phyloP scores from a whole-genome alignment of 1,140 invertebrate genomes.

The Lerema accius region DNA sequence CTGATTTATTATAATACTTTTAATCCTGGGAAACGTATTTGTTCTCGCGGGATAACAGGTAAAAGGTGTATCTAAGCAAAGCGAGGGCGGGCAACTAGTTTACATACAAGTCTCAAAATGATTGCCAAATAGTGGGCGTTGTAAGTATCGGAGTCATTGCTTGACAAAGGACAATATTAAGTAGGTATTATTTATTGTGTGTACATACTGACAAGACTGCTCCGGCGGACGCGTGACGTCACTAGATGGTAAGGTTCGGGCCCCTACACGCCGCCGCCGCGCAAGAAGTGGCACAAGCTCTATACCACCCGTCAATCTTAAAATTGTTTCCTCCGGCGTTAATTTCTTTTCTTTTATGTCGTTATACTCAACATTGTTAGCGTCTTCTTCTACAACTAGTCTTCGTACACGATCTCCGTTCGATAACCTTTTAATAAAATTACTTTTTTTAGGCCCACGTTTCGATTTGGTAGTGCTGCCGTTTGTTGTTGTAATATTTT shows the following conservation, averaged over 20 bases:
- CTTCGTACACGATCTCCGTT: conserved; percentile 60
- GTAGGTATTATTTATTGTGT: conserved; percentile 25
- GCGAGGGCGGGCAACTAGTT: too few relatives aligned
- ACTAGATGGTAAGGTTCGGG: conserved; percentile 80
- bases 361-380: conserved; percentile 34
- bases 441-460: conserved; percentile 51
- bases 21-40: too few relatives aligned
- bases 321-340: conserved; percentile 77
- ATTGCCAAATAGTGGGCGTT: neutral
- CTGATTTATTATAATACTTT: too few relatives aligned
- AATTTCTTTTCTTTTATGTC: conserved; percentile 60
- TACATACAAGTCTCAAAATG: too few relatives aligned
- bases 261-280: conserved; percentile 72
- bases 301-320: conserved; percentile 84
- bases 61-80: too few relatives aligned
- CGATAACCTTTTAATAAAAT: conserved; percentile 63
- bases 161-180: conserved; percentile 35
- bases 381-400: conserved; percentile 43
- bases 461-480: conserved; percentile 46
- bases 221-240: conserved; percentile 84
- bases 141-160: too few relatives aligned
- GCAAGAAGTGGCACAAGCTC: conserved; percentile 88
- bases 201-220: conserved; percentile 70
- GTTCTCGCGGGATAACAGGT: too few relatives aligned
- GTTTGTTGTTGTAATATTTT: conserved; percentile 30